Percentiles rank a stretch among this genome's conserved stretches.
phyloP scores from a whole-genome alignment of 2,113 vertebrate species.

The Rhizomys pruinosus region DNA sequence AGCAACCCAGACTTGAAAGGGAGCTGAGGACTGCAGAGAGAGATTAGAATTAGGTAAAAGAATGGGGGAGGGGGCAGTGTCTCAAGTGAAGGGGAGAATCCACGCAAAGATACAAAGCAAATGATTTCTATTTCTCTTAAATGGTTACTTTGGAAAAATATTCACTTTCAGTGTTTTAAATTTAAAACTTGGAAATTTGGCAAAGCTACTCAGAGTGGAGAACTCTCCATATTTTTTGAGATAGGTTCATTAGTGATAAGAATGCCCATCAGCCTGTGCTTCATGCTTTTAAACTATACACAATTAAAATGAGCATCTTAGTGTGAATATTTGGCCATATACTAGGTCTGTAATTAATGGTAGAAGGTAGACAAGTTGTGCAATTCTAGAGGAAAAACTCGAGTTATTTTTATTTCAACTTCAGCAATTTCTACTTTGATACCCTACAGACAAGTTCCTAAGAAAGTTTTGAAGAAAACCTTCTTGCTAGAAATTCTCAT shows the following conservation, averaged over 20 bases:
- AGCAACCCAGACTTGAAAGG: not conserved
- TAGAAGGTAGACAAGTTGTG: not conserved
- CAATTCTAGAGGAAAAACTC: not conserved
- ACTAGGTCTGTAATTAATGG: not conserved
- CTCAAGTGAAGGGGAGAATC: not conserved
- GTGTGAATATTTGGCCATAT: slow-evolving; percentile 29
- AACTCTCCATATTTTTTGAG: not conserved
- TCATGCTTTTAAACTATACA: not conserved
- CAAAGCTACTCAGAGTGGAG: not conserved
- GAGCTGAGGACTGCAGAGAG: not conserved
- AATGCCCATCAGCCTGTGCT: too few relatives aligned
- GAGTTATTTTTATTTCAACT: slow-evolving; percentile 57
- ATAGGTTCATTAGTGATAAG: not conserved
- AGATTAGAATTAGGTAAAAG: not conserved
- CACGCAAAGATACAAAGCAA: not conserved
- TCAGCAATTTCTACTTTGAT: slow-evolving; percentile 63
- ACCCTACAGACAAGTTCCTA: slow-evolving; percentile 72
- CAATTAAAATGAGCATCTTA: slow-evolving; percentile 20
- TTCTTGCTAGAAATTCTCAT: slow-evolving; percentile 80
- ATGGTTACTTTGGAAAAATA: slow-evolving; percentile 4
- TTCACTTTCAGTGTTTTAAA: slow-evolving; percentile 5
- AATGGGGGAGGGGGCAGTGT: not conserved
- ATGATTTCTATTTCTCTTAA: not conserved
- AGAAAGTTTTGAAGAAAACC: slow-evolving; percentile 79
- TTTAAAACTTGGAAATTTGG: not conserved